These are phyloP conservation scores for Aplysina aerophoba DNA, from an alignment of 37 sponge, comb jelly and placozoan species.

Conservation along the genomic window DNA sequence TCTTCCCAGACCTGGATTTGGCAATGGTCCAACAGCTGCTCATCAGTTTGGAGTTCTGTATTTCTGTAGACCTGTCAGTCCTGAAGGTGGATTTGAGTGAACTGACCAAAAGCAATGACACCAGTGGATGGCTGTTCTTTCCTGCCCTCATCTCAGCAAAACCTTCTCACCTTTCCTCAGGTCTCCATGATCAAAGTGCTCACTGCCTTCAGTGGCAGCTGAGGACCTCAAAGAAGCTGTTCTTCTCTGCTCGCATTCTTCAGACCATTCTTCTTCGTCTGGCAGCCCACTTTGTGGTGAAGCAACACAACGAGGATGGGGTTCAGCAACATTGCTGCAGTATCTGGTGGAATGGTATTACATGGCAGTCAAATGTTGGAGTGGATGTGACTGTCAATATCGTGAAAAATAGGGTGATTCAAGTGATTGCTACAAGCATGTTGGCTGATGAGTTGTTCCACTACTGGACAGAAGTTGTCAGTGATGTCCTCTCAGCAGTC, in stretches of 20 bases:
- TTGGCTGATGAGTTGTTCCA: too few relatives aligned
- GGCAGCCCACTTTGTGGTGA: too few relatives aligned
- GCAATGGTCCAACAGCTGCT: not conserved
- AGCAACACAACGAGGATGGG: too few relatives aligned
- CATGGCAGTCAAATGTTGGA: too few relatives aligned
- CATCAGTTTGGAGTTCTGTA: slow-evolving; percentile 33
- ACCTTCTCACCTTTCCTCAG: not conserved
- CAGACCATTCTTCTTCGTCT: too few relatives aligned
- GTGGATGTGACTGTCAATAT: too few relatives aligned
- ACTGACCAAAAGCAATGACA: not conserved
- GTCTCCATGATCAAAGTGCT: too few relatives aligned
- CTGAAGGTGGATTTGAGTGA: not conserved
- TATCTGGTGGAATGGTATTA: too few relatives aligned
- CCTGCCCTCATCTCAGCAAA: not conserved
- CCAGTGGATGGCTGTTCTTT: not conserved
- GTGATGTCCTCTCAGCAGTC: not conserved
- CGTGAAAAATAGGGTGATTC: not conserved
- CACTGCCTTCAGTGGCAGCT: too few relatives aligned
- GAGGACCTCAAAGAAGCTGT: too few relatives aligned
- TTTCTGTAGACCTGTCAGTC: slow-evolving; percentile 1
- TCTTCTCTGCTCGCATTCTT: too few relatives aligned
- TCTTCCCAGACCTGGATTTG: not conserved
- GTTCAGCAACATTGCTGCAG: too few relatives aligned
- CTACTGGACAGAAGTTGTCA: not conserved
- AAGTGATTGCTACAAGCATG: not conserved